Evolutionary conservation across 1,140 invertebrate genomes (phyloP), one percentile per base, ranked within the genome.

Genomic region (Pseudomyrmex gracilis): DNA sequence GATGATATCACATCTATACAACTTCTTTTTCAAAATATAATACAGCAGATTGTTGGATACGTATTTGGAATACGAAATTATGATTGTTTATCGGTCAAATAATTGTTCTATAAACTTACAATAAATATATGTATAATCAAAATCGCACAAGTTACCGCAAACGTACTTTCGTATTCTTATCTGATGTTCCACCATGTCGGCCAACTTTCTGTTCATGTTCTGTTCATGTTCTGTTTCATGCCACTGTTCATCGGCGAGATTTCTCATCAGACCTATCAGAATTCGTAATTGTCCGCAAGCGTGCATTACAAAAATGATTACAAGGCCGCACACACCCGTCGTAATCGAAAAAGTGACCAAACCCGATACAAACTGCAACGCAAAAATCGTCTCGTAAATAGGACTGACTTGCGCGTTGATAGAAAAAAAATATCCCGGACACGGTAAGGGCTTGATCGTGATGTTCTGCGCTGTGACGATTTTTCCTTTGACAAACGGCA

Each of bases 281-380:
- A 90, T 87, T 47, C 84, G 78, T 3, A 88, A 24, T 58, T 90
- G 89, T 10, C 86, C 88, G 43, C 89, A 90, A n/a, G 85, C 82
- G 17, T 90, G 89, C 53, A 87, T 83, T 10, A 73, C 86, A 17
- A 89, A 89, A 0, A 89, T 60, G 0, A 88, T 85, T 0, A 85
- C 85, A 0, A 89, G 73, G 12, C 85, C 87, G 55, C 88, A 90
- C 22, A 83, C 66, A 7, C 73, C 86, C n/a, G 85, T 87, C 0
- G 86, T 87, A 15, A 90, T 84, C 3, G 88, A 89, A 20, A 84
- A 89, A 13, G 84, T 77, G 4, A 88, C 67, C 51, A 90, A 83
- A 12, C 85, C 88, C 0, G 83, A 85, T 22, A 88, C 66, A 70
- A 86, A 84, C 15, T 90, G 89, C 10, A 82, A 57, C 8, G 60